Conservation (phyloP, 2,113 vertebrate species). For the Pomatorhinus ruficollis region DNA sequence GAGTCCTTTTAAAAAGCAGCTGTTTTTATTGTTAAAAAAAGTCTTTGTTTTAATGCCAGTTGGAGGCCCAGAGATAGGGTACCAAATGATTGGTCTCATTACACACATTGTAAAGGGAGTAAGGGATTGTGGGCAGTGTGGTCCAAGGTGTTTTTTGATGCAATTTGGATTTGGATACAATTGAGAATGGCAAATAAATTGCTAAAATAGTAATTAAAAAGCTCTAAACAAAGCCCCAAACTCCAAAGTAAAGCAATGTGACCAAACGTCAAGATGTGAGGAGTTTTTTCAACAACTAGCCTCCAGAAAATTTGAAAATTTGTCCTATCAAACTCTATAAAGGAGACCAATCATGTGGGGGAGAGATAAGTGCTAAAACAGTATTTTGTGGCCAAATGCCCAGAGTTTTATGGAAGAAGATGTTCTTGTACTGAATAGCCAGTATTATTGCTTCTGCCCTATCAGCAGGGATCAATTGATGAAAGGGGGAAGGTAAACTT, state of each 20-base stretch:
- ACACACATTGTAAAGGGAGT: background rate
- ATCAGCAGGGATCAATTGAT: background rate
- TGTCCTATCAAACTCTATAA: background rate
- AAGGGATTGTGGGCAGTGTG: background rate
- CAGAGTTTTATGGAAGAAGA: background rate
- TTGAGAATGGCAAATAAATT: background rate
- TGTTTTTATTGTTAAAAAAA: background rate
- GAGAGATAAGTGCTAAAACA: background rate
- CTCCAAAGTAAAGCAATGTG: background rate
- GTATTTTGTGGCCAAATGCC: background rate
- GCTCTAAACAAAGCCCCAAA: background rate
- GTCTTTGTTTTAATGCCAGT: background rate
- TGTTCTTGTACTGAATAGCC: background rate
- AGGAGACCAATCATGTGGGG: accelerated
- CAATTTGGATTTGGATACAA: background rate
- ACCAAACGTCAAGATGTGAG: background rate
- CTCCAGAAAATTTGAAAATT: background rate
- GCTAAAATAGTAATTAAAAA: background rate
- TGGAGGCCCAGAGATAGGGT: background rate
- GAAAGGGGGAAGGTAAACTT: background rate
- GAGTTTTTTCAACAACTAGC: background rate
- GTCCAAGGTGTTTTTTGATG: background rate
- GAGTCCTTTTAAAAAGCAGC: background rate
- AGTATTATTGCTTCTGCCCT: background rate
- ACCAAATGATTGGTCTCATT: background rate